Evolutionary conservation across 1,140 invertebrate genomes (phyloP).

Genomic region (Macrobrachium rosenbergii): DNA sequence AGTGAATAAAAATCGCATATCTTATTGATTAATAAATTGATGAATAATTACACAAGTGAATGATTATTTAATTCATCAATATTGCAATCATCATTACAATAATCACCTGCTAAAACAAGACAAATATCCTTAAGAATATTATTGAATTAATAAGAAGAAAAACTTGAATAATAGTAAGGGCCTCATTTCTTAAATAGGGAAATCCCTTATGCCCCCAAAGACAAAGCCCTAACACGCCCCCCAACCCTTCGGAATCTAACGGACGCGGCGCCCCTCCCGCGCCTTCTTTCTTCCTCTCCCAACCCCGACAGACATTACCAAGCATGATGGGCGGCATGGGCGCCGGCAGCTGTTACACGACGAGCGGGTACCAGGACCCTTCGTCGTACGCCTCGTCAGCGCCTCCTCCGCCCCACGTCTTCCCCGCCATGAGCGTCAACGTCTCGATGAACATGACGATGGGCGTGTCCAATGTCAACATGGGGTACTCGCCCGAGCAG

Average conservation of each 20-base stretch:
- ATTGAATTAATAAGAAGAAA: too few species aligned
- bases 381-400: constrained; percentile 30
- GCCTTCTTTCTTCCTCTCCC: neutral
- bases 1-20: too few species aligned
- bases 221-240: too few species aligned
- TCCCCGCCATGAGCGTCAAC: constrained; percentile 94
- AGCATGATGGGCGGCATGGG: constrained; percentile 66
- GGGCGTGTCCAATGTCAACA: constrained; percentile 72
- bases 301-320: constrained; percentile 44
- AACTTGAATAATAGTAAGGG: too few species aligned
- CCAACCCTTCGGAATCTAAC: neutral
- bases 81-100: neutral
- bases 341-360: constrained; percentile 67
- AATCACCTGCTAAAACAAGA: neutral
- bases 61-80: neutral
- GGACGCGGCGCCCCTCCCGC: neutral
- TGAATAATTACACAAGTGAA: too few species aligned
- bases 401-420: constrained; percentile 69
- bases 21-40: too few species aligned
- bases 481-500: constrained; percentile 77
- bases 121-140: too few species aligned
- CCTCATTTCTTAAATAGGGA: too few species aligned
- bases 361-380: constrained; percentile 65
- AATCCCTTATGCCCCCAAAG: too few species aligned
- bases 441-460: constrained; percentile 99